These are phyloP conservation scores for Trachops cirrhosus DNA, from an alignment of 2,797 vertebrate genomes.

Conservation along the genomic window DNA sequence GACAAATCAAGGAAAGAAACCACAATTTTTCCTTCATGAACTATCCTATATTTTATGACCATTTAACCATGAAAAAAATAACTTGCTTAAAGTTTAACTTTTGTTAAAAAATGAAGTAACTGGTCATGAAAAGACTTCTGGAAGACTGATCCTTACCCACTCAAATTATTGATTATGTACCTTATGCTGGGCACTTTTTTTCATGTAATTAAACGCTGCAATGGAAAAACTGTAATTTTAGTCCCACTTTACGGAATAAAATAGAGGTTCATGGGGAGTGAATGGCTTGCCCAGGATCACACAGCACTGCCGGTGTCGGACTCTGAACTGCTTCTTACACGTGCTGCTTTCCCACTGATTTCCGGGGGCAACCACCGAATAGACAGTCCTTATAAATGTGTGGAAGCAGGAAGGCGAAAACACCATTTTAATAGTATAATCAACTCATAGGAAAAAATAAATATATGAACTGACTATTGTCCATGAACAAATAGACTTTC, in stretches of 20 bases:
- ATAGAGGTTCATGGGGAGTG: background rate
- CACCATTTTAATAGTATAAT: background rate
- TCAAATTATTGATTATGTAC: background rate
- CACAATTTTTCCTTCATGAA: background rate
- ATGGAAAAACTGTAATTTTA: background rate
- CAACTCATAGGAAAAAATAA: background rate
- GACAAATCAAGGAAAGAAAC: background rate
- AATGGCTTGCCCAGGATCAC: background rate
- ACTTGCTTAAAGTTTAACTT: background rate
- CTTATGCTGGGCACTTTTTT: background rate
- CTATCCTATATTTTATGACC: background rate
- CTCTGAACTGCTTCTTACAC: too few relatives aligned
- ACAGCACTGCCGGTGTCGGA: too few relatives aligned
- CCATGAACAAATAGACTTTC: background rate
- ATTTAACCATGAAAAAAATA: background rate
- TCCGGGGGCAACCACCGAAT: background rate
- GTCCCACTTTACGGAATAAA: background rate
- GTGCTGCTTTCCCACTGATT: background rate
- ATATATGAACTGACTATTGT: background rate
- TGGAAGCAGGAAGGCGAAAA: background rate
- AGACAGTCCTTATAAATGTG: background rate
- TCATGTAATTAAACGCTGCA: background rate
- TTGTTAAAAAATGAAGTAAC: background rate
- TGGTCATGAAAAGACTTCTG: background rate
- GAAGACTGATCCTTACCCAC: background rate